Conservation (phyloP, 2,113 vertebrate species). For the Muntiacus muntjak region DNA sequence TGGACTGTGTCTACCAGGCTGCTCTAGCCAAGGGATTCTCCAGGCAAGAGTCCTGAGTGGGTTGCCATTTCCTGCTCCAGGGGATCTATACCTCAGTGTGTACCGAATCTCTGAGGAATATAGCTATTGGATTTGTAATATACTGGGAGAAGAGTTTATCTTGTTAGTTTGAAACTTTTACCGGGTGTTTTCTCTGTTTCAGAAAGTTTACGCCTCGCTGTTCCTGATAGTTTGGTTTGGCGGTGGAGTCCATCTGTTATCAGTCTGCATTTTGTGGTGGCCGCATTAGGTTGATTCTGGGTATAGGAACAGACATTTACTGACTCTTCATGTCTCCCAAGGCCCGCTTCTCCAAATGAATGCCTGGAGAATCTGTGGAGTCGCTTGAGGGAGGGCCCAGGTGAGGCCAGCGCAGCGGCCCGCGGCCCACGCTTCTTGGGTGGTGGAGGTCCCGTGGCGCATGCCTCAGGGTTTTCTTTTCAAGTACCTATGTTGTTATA, state of each 20-base stretch:
- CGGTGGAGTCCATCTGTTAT: not conserved
- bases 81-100: not conserved
- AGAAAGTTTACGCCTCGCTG: not conserved
- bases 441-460: not conserved
- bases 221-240: not conserved
- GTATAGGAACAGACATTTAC: not conserved
- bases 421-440: not conserved
- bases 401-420: fast-evolving
- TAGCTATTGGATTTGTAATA: not conserved
- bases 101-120: not conserved
- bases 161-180: not conserved
- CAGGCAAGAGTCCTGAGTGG: not conserved
- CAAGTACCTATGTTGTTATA: not conserved
- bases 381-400: not conserved
- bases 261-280: not conserved
- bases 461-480: not conserved
- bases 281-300: not conserved
- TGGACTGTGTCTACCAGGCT: not conserved
- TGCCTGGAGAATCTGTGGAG: not conserved
- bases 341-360: not conserved
- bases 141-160: not conserved
- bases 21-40: not conserved
- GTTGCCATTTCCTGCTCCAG: not conserved
- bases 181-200: not conserved
- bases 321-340: not conserved